Evolutionary conservation across 1,140 invertebrate genomes (phyloP), one percentile per base, ranked within the genome.

Genomic region (Arctopsyche grandis): DNA sequence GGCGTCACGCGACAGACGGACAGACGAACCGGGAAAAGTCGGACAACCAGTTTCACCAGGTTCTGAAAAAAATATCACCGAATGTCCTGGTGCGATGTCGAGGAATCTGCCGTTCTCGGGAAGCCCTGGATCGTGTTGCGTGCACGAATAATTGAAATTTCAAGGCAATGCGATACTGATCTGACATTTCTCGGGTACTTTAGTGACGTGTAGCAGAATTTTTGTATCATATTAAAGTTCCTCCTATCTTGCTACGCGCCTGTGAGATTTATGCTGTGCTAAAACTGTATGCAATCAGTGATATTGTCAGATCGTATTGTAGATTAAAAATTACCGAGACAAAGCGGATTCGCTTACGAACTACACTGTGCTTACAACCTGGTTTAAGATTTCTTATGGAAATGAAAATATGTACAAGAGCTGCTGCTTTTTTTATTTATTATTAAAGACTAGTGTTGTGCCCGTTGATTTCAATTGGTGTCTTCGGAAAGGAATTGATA

Each of bases 91-190:
- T 26, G 24, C 63, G 24, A 22, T 24, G n/a, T 24, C 24, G 63
- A 60, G 21, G 22, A 66, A 66, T 66, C 10, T 19, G 63, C n/a
- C 22, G 5, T 24, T 22, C 9, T 1, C 14, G 19, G 24, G 0
- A 26, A 4, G 21, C 24, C 1, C 56, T 60, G 56, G 56, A 60
- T 60, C 21, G 16, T 60, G 56, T 66, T 66, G 5, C 63, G n/a
- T 5, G 9, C 24, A 1, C 19, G 22, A 26, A 66, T 29, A 66
- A 66, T 66, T 66, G 63, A 66, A 66, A 29, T 66, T 66, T 66
- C 63, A 66, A 66, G 22, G 63, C 63, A 66, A 66, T 66, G 14
- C 24, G 63, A 66, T 66, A 66, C 22, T 26, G 5, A 26, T 9
- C 19, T 26, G 14, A 12, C 21, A 19, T 10, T 5, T 19, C 7